Base-by-base conservation (phyloP, 2,113 vertebrate genomes). In the Rhagologus leucostigma region DNA sequence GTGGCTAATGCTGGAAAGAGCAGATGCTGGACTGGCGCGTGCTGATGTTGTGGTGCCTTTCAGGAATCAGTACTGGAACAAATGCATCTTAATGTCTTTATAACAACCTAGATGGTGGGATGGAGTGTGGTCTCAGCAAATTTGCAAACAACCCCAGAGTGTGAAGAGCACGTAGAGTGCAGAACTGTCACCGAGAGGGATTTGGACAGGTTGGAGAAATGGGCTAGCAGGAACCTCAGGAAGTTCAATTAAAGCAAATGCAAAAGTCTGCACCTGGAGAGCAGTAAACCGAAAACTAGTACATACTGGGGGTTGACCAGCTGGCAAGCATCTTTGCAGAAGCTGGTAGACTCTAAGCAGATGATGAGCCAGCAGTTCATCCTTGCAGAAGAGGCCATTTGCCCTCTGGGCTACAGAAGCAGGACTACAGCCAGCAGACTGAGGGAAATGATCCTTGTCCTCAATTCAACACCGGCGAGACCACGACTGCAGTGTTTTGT, bases 381-480 rank as follows among this genome's bases (percentile, higher is more conserved):
- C n/a, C 32, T 70, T 81, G 73, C 26, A 74, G 76, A 14, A 86
- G 70, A 65, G 16, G n/a, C n/a, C 23, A 41, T 3, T 49, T 81
- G 42, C 23, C 13, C 50, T 57, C 32, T 59, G 32, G 44, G 24
- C 23, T 64, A 16, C 21, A 39, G 4, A 14, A 65, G 32, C 22
- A 75, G 26, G 56, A 52, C 6, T 73, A 22, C 23, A 62, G 27
- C 7, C 37, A 71, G 37, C 33, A 90, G 39, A 21, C 3, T 44
- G 17, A 46, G 7, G 7, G 20, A 42, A 47, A 16, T 33, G 7
- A 80, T 62, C 18, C 16, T n/a, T 27, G 6, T 68, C 23, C 15
- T 46, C 35, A 65, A 0, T 69, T 78, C 60, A 49, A 15, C 39
- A 50, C 22, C 1, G 0, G 13, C 0, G 0, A 65, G 13, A n/a